phyloP scores from a whole-genome alignment of 2,797 vertebrate species.

The Dermochelys coriacea region DNA sequence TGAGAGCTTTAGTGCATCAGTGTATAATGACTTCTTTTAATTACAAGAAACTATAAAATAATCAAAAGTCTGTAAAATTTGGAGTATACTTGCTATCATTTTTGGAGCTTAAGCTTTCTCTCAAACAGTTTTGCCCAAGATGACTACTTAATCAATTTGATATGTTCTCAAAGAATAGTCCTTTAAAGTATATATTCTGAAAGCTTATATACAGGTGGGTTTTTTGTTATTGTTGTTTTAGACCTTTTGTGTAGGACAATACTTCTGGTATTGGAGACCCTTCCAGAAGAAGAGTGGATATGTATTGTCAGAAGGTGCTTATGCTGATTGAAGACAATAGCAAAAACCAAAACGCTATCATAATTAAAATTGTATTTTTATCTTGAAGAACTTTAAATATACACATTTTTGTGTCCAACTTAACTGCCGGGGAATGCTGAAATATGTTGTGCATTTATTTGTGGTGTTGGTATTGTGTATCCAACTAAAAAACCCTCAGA shows the following conservation, averaged over 20 bases:
- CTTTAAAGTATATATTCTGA: not conserved
- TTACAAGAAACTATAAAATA: not conserved
- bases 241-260: not conserved
- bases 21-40: not conserved
- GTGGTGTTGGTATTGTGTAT: not conserved
- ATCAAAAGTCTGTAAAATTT: not conserved
- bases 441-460: not conserved
- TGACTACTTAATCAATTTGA: not conserved
- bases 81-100: not conserved
- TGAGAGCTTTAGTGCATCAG: not conserved
- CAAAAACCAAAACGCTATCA: not conserved
- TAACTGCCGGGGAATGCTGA: not conserved
- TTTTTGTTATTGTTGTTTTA: not conserved
- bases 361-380: not conserved
- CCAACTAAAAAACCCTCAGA: not conserved
- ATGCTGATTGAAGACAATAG: not conserved
- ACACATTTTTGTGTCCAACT: not conserved
- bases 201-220: rapidly evolving
- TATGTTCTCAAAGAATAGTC: slow-evolving; percentile 1
- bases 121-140: not conserved
- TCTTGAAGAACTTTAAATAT: not conserved
- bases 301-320: not conserved
- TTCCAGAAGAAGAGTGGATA: not conserved
- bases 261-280: not conserved
- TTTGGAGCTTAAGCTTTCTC: not conserved